Conservation (phyloP, 2,888 invertebrate genomes). For the Aethes cnicana region DNA sequence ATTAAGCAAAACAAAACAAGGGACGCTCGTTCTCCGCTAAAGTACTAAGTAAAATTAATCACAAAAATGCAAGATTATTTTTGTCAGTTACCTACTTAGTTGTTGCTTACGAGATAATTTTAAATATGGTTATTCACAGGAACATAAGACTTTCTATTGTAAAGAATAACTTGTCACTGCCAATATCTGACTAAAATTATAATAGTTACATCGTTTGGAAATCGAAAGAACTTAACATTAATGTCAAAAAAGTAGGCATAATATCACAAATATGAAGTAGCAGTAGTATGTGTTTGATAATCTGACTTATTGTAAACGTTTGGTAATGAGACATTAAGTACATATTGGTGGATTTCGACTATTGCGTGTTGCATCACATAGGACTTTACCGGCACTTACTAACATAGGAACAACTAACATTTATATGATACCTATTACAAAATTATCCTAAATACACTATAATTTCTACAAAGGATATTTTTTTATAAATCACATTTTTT, state of each 20-base stretch:
- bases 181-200: background rate
- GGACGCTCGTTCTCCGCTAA: no score
- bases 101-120: no score
- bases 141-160: background rate
- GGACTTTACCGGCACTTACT: conserved; percentile 47
- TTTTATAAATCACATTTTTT: conserved; percentile 67
- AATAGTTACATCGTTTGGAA: background rate
- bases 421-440: conserved; percentile 15
- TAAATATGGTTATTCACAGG: background rate
- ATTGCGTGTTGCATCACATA: conserved; percentile 60
- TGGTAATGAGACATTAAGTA: conserved; percentile 66
- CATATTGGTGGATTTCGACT: conserved; percentile 65
- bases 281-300: conserved; percentile 56
- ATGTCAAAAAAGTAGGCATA: conserved; percentile 40
- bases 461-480: conserved; percentile 53
- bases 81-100: no score
- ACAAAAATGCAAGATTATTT: no score
- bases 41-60: no score
- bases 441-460: conserved; percentile 19
- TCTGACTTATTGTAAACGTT: conserved; percentile 46
- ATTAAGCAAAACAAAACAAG: no score
- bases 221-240: conserved; percentile 18
- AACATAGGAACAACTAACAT: conserved; percentile 73
- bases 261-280: conserved; percentile 69
- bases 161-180: background rate